Evolutionary conservation across 2,797 vertebrate species (phyloP).

Genomic region (Malacoraja senta): DNA sequence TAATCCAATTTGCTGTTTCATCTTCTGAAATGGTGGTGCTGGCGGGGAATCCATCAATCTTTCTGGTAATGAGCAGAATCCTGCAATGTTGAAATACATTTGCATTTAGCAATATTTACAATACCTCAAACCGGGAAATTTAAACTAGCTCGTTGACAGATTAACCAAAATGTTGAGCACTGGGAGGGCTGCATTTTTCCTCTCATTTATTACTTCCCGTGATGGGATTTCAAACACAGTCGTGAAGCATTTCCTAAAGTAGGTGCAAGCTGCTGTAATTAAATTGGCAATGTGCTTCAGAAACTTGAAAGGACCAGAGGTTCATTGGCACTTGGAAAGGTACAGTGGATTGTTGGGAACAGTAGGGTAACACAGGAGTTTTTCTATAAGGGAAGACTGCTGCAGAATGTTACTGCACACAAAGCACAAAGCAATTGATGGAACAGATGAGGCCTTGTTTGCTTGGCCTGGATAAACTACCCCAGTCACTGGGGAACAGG

Average conservation of each 20-base stretch:
- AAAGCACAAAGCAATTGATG: too few species aligned
- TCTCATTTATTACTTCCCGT: slow-evolving; percentile 29
- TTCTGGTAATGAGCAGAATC: not conserved
- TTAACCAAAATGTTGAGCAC: not conserved
- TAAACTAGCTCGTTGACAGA: slow-evolving; percentile 23
- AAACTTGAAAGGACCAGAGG: not conserved
- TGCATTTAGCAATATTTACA: not conserved
- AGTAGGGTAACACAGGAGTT: too few species aligned
- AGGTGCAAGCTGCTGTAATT: not conserved
- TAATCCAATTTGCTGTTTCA: not conserved
- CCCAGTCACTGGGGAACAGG: too few species aligned
- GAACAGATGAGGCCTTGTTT: too few species aligned
- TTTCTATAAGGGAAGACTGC: too few species aligned
- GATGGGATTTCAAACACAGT: not conserved
- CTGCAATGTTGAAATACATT: not conserved
- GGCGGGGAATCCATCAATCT: slow-evolving; percentile 18
- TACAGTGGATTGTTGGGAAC: too few species aligned
- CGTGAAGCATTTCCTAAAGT: not conserved
- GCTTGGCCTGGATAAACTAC: too few species aligned
- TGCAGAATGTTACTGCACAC: too few species aligned
- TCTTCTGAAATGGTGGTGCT: not conserved
- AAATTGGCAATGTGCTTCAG: not conserved
- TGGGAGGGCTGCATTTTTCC: not conserved
- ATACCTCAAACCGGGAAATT: not conserved
- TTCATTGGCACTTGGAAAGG: too few species aligned